Evolutionary conservation across 2,888 invertebrate species (phyloP).

Genomic region (Cremastobaeus sp.): DNA sequence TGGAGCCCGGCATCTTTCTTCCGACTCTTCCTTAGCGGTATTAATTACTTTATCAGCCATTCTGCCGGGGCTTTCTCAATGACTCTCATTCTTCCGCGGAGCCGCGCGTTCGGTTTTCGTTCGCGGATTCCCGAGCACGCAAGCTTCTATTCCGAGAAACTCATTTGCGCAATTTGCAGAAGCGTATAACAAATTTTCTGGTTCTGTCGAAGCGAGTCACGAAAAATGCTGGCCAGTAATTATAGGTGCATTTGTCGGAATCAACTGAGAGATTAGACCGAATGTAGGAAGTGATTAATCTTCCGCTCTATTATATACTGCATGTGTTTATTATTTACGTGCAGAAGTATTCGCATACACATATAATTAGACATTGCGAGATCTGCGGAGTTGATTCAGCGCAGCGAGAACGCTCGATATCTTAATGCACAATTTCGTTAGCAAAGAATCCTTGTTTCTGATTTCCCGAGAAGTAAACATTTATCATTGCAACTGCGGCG

Average conservation of each 20-base stretch:
- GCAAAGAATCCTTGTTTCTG: background rate
- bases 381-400: too few relatives aligned
- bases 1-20: constrained; percentile 30
- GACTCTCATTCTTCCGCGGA: background rate
- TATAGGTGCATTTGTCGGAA: constrained; percentile 43
- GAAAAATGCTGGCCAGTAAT: constrained; percentile 39
- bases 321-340: constrained; percentile 47
- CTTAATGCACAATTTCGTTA: constrained; percentile 35
- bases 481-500: too few relatives aligned
- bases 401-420: constrained; percentile 35
- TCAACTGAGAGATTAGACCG: constrained; percentile 45
- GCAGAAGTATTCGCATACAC: background rate
- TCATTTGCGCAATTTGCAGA: constrained; percentile 53
- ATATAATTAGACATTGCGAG: constrained; percentile 47
- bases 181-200: constrained; percentile 34
- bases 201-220: constrained; percentile 25
- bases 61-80: constrained; percentile 1
- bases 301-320: constrained; percentile 32
- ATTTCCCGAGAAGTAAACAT: too few relatives aligned
- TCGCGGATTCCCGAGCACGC: background rate
- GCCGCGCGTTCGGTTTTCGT: background rate
- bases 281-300: constrained; percentile 51
- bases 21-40: constrained; percentile 12
- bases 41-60: constrained; percentile 50
- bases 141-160: constrained; percentile 38